Percentiles rank a stretch among this genome's conserved stretches.
These are phyloP conservation scores for Polymixis flavicincta DNA, from an alignment of 2,888 invertebrate genomes.

Conservation along the genomic window DNA sequence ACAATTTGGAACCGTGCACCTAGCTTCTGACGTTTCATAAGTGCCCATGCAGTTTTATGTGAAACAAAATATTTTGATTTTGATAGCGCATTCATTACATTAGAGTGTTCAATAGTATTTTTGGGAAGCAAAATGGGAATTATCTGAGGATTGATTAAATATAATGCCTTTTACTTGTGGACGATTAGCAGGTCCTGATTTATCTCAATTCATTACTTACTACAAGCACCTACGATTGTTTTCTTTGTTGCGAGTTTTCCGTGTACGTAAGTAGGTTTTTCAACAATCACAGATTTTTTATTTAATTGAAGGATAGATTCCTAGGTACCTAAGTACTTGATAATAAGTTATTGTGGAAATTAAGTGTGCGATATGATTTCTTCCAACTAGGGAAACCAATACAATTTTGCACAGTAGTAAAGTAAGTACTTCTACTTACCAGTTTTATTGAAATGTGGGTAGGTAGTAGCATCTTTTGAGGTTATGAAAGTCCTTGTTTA, in stretches of 20 bases:
- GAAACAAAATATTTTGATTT: too few species aligned
- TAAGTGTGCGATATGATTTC: not conserved
- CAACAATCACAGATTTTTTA: not conserved
- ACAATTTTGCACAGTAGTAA: not conserved
- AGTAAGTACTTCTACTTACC: too few species aligned
- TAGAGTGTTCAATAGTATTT: too few species aligned
- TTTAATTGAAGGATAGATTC: not conserved
- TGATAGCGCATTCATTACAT: too few species aligned
- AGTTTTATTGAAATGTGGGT: not conserved
- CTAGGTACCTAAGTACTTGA: not conserved
- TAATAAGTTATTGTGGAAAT: not conserved
- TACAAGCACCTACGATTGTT: not conserved
- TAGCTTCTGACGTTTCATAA: too few species aligned
- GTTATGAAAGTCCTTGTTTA: too few species aligned
- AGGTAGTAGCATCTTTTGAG: too few species aligned
- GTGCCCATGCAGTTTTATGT: too few species aligned
- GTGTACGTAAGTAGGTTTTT: not conserved
- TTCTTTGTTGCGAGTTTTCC: not conserved
- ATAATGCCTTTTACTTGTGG: too few species aligned
- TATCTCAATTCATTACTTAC: not conserved
- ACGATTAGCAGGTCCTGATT: not conserved
- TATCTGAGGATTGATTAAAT: too few species aligned
- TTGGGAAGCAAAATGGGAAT: too few species aligned
- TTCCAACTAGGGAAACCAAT: not conserved
- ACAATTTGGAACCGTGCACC: too few species aligned